These are phyloP conservation scores for Anadara kagoshimensis DNA, from an alignment of 1,140 invertebrate species.

Conservation along the genomic window DNA sequence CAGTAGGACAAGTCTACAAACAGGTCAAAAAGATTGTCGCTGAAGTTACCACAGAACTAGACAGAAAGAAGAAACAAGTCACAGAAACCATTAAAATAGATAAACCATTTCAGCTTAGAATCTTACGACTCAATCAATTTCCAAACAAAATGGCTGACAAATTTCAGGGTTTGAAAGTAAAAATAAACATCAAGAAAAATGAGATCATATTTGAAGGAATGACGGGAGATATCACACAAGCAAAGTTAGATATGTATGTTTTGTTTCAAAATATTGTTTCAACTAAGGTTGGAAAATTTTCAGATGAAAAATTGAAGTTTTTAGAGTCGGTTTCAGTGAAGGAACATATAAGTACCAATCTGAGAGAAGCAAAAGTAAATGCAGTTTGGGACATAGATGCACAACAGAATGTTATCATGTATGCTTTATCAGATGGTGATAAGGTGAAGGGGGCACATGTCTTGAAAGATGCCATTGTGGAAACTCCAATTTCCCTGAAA, in stretches of 20 bases:
- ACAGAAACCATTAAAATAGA: conserved; percentile 31
- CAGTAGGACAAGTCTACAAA: conserved; percentile 27
- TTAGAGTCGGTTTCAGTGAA: conserved; percentile 16
- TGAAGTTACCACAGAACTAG: conserved; percentile 27
- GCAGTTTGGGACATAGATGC: conserved; percentile 38
- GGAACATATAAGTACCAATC: conserved; percentile 15
- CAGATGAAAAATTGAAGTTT: conserved; percentile 17
- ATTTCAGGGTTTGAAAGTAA: conserved; percentile 32
- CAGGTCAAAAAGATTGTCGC: conserved; percentile 22
- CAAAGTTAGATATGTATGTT: conserved; percentile 33
- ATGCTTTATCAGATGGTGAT: conserved; percentile 31
- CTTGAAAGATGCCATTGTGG: conserved; percentile 22
- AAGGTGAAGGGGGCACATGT: conserved; percentile 23
- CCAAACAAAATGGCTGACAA: conserved; percentile 26
- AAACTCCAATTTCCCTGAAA: conserved; percentile 33
- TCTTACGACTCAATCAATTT: conserved; percentile 34
- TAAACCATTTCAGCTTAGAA: conserved; percentile 25
- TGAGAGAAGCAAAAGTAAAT: conserved; percentile 31
- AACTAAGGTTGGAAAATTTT: background rate
- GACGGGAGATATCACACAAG: conserved; percentile 30
- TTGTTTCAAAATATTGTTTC: conserved; percentile 2
- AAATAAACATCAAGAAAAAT: conserved; percentile 16
- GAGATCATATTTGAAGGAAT: conserved; percentile 41
- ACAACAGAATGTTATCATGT: conserved; percentile 21
- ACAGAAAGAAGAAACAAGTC: conserved; percentile 42